phyloP scores from a whole-genome alignment of 2,113 vertebrate genomes.

The Picathartes gymnocephalus region DNA sequence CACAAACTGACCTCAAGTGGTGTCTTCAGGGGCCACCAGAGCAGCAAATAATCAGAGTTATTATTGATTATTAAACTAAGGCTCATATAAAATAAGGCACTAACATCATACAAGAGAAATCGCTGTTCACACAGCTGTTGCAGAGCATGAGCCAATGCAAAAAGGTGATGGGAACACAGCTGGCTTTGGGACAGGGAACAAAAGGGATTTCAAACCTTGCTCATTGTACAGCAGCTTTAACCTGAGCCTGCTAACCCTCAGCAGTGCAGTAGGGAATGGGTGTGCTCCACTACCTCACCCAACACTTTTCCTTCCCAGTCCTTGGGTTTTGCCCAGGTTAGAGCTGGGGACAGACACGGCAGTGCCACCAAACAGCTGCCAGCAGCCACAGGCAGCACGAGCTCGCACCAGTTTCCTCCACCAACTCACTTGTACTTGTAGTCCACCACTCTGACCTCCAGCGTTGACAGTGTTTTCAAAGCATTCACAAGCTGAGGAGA shows the following conservation, averaged over 20 bases:
- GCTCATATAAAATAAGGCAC: not conserved
- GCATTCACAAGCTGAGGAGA: conserved; percentile 85
- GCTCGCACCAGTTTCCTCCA: not conserved
- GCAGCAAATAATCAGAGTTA: not conserved
- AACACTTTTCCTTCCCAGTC: not conserved
- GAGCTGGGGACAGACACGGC: not conserved
- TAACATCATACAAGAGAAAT: not conserved
- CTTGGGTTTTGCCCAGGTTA: not conserved
- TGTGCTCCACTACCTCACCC: not conserved
- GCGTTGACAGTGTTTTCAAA: conserved; percentile 84
- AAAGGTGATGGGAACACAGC: not conserved
- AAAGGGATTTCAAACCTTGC: not conserved
- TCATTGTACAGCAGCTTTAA: not conserved
- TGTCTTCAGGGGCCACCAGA: not conserved
- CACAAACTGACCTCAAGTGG: not conserved
- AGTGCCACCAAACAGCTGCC: not conserved
- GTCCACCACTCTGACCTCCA: conserved; percentile 92
- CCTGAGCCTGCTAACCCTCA: not conserved
- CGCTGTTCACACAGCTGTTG: not conserved
- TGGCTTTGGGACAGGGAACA: not conserved
- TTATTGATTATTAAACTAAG: not conserved
- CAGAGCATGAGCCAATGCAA: not conserved
- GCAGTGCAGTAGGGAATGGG: not conserved
- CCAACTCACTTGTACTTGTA: conserved; percentile 89
- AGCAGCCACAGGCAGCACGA: not conserved